These are phyloP conservation scores for Sialis fuliginosa DNA, from an alignment of 2,888 invertebrate genomes.

Conservation along the genomic window DNA sequence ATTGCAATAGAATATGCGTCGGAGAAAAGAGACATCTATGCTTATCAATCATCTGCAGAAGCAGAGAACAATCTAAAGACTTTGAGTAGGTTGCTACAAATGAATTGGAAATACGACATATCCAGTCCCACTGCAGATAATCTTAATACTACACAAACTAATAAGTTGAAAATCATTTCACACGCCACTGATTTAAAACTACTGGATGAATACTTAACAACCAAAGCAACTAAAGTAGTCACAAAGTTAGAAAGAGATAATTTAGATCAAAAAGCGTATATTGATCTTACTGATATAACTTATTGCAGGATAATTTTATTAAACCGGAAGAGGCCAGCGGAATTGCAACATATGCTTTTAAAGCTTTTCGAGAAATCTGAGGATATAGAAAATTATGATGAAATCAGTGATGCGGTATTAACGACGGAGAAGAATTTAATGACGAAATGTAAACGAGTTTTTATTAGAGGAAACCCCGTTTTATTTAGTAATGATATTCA, in stretches of 20 bases:
- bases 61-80: too few species aligned
- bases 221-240: too few species aligned
- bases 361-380: background rate
- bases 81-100: too few species aligned
- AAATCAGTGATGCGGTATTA: background rate
- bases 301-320: conserved; percentile 2
- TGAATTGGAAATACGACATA: too few species aligned
- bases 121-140: too few species aligned
- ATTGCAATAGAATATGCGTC: conserved; percentile 10
- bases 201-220: too few species aligned
- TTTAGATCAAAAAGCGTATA: too few species aligned
- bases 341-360: conserved; percentile 1
- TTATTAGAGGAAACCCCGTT: conserved; percentile 4
- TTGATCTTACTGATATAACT: background rate
- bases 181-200: too few species aligned
- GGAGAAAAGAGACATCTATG: conserved; percentile 9
- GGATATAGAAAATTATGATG: background rate
- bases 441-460: conserved; percentile 1
- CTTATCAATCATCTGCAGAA: background rate
- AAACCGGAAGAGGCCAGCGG: conserved; percentile 4
- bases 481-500: conserved; percentile 4
- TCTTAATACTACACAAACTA: too few species aligned
- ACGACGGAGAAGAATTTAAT: conserved; percentile 1
- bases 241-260: too few species aligned
- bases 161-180: too few species aligned